Conservation (phyloP, 2,797 vertebrate species). For the Podarcis siculus region DNA sequence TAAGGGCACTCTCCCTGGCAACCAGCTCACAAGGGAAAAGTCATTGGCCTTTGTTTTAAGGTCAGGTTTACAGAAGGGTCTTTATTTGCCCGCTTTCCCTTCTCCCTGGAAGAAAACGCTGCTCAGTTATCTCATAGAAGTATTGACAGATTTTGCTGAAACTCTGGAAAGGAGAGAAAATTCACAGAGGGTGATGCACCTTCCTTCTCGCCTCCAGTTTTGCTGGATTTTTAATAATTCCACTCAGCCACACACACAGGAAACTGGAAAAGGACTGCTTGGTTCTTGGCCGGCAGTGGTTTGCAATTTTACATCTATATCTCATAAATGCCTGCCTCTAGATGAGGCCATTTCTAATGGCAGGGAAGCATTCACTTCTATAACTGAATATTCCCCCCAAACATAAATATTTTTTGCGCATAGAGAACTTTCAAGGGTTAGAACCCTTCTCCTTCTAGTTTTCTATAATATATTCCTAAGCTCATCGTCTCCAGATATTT, state of each 20-base stretch:
- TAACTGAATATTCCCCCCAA: no score
- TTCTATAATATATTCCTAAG: no score
- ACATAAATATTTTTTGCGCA: no score
- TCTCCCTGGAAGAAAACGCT: not conserved
- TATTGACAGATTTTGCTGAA: not conserved
- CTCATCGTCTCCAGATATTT: no score
- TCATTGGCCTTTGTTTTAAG: not conserved
- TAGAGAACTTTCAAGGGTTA: no score
- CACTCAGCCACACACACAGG: no score
- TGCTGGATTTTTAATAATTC: not conserved
- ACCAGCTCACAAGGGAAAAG: not conserved
- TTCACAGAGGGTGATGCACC: not conserved
- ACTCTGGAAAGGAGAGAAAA: not conserved
- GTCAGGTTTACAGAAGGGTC: not conserved
- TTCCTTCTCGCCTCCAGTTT: not conserved
- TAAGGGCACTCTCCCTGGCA: not conserved
- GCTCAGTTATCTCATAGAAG: not conserved
- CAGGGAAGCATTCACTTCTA: no score
- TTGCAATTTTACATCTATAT: not conserved
- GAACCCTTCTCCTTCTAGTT: no score
- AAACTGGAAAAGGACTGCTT: no score
- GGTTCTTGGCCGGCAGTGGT: not conserved
- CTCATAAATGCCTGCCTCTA: not conserved
- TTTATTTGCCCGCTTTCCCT: not conserved
- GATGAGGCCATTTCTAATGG: not conserved